These are phyloP conservation scores for Campoplex nolae DNA, from an alignment of 2,888 invertebrate genomes.

Conservation along the genomic window DNA sequence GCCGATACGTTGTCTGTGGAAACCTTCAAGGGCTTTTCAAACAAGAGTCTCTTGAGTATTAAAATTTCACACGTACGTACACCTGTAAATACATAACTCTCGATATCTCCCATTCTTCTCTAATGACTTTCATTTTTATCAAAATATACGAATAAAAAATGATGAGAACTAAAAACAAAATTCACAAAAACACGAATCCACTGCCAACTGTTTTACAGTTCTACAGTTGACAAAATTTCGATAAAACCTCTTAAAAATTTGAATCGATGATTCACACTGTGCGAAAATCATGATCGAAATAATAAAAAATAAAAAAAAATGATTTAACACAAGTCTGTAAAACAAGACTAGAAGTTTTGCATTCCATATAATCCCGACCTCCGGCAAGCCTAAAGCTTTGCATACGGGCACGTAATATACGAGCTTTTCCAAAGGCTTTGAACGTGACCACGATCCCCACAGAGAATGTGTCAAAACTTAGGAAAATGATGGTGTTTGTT, in stretches of 20 bases:
- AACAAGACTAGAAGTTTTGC: neutral
- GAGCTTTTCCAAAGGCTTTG: neutral
- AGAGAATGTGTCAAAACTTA: neutral
- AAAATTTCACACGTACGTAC: conserved; percentile 13
- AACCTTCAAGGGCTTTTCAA: conserved; percentile 37
- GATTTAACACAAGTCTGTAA: neutral
- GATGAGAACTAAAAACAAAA: neutral
- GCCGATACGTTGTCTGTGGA: conserved; percentile 30
- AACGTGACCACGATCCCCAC: neutral
- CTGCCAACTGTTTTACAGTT: neutral
- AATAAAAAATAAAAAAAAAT: neutral
- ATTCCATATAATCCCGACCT: neutral
- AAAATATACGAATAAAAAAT: neutral
- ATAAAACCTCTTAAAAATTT: too few relatives aligned
- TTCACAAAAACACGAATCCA: neutral
- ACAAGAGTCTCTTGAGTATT: conserved; percentile 15
- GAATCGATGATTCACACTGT: neutral
- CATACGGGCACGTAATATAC: neutral
- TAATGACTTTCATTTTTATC: neutral
- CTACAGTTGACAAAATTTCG: neutral
- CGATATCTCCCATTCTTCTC: neutral
- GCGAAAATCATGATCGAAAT: neutral
- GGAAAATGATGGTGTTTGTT: neutral
- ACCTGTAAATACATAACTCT: conserved; percentile 3
- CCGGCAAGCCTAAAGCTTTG: neutral